phyloP scores from a whole-genome alignment of 2,113 vertebrate species.

The Podocnemis expansa region DNA sequence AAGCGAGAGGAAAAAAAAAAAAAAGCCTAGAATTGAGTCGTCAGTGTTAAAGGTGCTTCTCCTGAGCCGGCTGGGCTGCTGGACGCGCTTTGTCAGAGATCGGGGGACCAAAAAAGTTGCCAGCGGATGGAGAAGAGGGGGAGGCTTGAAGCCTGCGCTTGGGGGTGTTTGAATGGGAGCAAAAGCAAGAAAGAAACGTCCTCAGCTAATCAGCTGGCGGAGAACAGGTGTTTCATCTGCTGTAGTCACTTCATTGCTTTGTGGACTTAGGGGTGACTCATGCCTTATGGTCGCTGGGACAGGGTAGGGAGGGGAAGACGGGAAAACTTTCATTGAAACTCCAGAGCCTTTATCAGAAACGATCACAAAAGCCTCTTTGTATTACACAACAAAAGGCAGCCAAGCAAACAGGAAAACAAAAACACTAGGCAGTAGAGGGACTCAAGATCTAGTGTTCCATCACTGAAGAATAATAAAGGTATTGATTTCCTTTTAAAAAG shows the following conservation, averaged over 20 bases:
- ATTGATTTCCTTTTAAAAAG: background rate
- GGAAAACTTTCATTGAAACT: background rate
- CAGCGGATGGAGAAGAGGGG: background rate
- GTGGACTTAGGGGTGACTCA: background rate
- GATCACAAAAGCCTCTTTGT: background rate
- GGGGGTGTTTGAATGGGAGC: background rate
- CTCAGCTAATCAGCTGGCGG: background rate
- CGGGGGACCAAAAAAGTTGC: background rate
- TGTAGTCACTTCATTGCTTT: background rate
- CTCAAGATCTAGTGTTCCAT: background rate
- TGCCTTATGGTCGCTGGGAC: background rate
- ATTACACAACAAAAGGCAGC: no score
- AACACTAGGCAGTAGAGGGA: background rate
- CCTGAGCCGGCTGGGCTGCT: background rate
- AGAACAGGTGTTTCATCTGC: background rate
- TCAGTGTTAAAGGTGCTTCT: background rate
- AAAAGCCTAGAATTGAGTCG: background rate
- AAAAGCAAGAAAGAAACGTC: background rate
- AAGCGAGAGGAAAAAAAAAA: no score
- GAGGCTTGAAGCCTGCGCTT: background rate
- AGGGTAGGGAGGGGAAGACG: background rate
- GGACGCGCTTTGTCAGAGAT: background rate
- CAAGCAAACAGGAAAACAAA: accelerated
- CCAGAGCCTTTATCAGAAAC: background rate
- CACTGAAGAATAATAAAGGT: background rate